Conservation (phyloP, 2,113 vertebrate species). For the Pseudorectes ferrugineus region DNA sequence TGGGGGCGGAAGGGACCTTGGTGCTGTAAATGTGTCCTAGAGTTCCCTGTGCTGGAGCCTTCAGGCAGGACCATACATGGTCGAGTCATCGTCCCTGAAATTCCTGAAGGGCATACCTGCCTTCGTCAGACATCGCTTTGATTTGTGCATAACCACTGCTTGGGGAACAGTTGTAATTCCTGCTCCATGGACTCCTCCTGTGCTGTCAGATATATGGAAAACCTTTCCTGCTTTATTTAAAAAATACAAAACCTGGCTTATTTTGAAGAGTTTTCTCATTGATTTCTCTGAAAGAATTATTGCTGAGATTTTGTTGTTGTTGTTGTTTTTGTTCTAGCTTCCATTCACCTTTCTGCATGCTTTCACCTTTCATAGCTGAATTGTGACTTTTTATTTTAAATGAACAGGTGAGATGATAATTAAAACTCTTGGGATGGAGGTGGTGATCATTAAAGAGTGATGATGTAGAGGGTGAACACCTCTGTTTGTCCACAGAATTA, state of each 20-base stretch:
- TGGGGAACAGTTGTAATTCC: neutral
- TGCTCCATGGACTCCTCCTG: neutral
- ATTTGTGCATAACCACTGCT: neutral
- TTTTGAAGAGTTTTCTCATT: neutral
- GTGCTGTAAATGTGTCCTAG: neutral
- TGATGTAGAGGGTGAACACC: neutral
- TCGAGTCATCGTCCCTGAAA: accelerated
- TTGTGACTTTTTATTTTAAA: neutral
- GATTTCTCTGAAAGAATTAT: neutral
- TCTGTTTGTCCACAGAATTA: neutral
- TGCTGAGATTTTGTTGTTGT: neutral
- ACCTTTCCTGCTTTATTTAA: neutral
- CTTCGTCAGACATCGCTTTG: accelerated
- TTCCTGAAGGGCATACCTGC: neutral
- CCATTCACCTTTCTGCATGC: neutral
- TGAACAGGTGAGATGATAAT: neutral
- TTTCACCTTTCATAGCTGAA: conserved; percentile 18
- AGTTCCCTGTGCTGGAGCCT: neutral
- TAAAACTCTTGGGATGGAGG: neutral
- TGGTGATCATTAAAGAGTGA: conserved; percentile 18
- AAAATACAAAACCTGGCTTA: neutral
- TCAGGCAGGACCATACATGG: neutral
- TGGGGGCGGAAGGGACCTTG: neutral
- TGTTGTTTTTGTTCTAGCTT: neutral
- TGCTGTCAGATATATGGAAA: neutral